Evolutionary conservation across 2,113 vertebrate species (phyloP).

Genomic region (Oenanthe oenanthe): DNA sequence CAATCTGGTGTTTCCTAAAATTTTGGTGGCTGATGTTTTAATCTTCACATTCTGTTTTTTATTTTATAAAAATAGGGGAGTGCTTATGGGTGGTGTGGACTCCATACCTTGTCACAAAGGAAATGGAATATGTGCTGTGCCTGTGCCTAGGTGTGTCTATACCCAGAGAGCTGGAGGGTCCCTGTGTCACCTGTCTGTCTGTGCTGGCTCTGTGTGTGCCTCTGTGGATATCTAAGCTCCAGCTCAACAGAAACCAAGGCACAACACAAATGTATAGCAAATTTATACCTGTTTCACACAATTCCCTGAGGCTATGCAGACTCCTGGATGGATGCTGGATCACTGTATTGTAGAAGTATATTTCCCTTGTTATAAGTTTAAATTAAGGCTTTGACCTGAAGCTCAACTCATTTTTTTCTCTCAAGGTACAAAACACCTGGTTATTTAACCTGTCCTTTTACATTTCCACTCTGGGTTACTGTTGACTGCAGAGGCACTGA

Average conservation of each 20-base stretch:
- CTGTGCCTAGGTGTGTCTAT: neutral
- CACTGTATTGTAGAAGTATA: conserved; percentile 1
- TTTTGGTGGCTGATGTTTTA: neutral
- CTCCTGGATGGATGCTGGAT: neutral
- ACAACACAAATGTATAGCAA: neutral
- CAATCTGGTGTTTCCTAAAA: neutral
- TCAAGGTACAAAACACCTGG: conserved; percentile 63
- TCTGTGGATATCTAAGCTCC: neutral
- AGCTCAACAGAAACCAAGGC: neutral
- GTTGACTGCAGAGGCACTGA: conserved; percentile 18
- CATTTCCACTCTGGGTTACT: conserved; percentile 59
- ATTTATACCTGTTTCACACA: conserved; percentile 46
- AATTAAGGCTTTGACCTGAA: conserved; percentile 59
- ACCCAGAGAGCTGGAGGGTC: neutral
- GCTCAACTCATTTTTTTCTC: conserved; percentile 53
- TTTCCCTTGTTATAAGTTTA: conserved; percentile 55
- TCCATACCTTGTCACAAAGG: neutral
- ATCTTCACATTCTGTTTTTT: too few species aligned
- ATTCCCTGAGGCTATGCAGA: neutral
- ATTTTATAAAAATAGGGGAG: too few species aligned
- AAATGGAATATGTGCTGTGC: neutral
- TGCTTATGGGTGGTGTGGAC: neutral
- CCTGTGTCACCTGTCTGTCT: neutral
- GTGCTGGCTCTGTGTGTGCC: neutral
- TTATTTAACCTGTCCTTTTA: conserved; percentile 65